Conservation (phyloP, 2,797 vertebrate species). For the Ctenochaetus hawaiiensis region DNA sequence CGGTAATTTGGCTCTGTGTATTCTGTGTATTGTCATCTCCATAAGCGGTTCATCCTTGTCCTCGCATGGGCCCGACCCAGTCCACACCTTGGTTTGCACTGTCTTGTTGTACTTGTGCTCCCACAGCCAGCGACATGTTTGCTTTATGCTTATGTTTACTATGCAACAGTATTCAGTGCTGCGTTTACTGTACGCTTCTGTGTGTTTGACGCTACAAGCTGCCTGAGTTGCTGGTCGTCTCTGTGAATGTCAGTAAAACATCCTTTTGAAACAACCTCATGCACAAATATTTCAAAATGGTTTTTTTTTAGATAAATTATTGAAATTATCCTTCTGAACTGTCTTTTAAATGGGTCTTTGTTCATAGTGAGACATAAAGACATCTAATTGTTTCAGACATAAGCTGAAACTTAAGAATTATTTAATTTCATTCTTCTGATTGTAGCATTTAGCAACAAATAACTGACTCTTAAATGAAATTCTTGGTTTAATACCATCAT, state of each 20-base stretch:
- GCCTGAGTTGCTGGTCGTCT: constrained; percentile 31
- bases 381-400: too few relatives aligned
- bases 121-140: constrained; percentile 35
- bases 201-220: constrained; percentile 14
- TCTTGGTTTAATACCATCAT: not conserved
- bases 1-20: constrained; percentile 91
- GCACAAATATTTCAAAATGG: not conserved
- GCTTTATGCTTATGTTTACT: constrained; percentile 9
- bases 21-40: constrained; percentile 72
- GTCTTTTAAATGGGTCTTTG: too few relatives aligned
- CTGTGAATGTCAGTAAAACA: constrained; percentile 15
- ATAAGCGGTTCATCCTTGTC: constrained; percentile 68
- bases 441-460: not conserved
- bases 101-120: constrained; percentile 36
- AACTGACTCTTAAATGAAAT: not conserved
- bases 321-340: too few relatives aligned
- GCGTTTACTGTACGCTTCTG: constrained; percentile 19
- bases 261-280: not conserved
- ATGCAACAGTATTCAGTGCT: constrained; percentile 10
- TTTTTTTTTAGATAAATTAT: not conserved
- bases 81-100: constrained; percentile 24
- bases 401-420: too few relatives aligned
- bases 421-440: not conserved
- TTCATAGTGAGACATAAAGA: too few relatives aligned
- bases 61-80: constrained; percentile 71